phyloP scores from a whole-genome alignment of 2,888 invertebrate genomes.

The Spodoptera littoralis region DNA sequence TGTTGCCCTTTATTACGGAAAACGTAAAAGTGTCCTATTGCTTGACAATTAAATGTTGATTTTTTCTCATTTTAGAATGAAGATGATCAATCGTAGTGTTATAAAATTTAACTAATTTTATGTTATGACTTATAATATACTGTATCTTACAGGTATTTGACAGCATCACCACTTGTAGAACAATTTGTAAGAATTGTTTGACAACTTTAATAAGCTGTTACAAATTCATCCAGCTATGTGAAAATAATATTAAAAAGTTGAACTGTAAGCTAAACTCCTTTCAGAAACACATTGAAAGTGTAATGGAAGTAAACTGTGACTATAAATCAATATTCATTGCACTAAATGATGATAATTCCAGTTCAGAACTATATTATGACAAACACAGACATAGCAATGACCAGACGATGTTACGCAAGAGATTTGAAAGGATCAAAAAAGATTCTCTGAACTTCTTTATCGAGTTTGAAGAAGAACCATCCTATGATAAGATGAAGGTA shows the following conservation, averaged over 20 bases:
- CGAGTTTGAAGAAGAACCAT: slow-evolving; percentile 21
- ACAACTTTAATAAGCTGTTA: slow-evolving; percentile 50
- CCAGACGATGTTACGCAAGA: slow-evolving; percentile 3
- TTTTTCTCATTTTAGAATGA: too few species aligned
- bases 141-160: slow-evolving; percentile 54
- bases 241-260: slow-evolving; percentile 45
- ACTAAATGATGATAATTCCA: slow-evolving; percentile 19
- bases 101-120: too few species aligned
- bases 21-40: too few species aligned
- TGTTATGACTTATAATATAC: not conserved
- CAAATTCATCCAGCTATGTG: slow-evolving; percentile 60
- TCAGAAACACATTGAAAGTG: slow-evolving; percentile 8
- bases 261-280: slow-evolving; percentile 34
- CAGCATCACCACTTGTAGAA: slow-evolving; percentile 23
- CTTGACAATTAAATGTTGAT: too few species aligned
- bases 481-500: not conserved
- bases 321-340: slow-evolving; percentile 41
- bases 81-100: too few species aligned
- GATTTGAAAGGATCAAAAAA: slow-evolving; percentile 32
- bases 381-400: slow-evolving; percentile 23
- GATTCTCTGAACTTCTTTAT: slow-evolving; percentile 1
- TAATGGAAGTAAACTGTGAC: not conserved
- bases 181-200: slow-evolving; percentile 57
- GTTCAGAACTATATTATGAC: slow-evolving; percentile 39
- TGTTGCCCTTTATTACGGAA: too few species aligned